Conservation (phyloP, 2,888 invertebrate species). For the Liopterus haemorrhoidalis region DNA sequence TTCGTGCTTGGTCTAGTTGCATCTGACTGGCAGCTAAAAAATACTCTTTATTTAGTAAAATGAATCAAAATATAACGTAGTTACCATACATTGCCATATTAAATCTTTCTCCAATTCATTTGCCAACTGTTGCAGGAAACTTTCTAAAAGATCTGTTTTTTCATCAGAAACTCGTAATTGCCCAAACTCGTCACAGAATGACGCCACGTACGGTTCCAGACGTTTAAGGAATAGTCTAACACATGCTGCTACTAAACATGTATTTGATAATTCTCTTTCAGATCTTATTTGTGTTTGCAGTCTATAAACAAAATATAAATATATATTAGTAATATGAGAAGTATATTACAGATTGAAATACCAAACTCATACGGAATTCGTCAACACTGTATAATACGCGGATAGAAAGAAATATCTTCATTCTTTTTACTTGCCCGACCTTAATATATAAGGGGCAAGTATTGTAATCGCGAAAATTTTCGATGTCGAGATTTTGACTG, state of each 20-base stretch:
- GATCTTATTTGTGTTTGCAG: slow-evolving; percentile 56
- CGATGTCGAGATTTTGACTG: too few species aligned
- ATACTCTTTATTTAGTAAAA: not conserved
- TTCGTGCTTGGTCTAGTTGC: slow-evolving; percentile 69
- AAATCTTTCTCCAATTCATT: slow-evolving; percentile 64
- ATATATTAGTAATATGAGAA: slow-evolving; percentile 14
- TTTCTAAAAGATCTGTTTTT: slow-evolving; percentile 81
- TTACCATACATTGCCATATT: slow-evolving; percentile 66
- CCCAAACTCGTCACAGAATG: slow-evolving; percentile 76
- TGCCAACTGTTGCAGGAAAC: slow-evolving; percentile 67
- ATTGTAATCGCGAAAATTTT: too few species aligned
- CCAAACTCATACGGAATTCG: too few species aligned
- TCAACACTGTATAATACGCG: too few species aligned
- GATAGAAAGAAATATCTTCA: too few species aligned
- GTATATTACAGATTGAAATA: too few species aligned
- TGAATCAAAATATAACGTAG: slow-evolving; percentile 25
- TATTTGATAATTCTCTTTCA: slow-evolving; percentile 66
- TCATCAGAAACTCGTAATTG: slow-evolving; percentile 79
- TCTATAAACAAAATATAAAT: slow-evolving; percentile 39
- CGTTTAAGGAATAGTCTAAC: slow-evolving; percentile 76
- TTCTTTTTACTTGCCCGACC: too few species aligned
- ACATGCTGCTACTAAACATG: slow-evolving; percentile 68
- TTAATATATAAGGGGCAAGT: too few species aligned
- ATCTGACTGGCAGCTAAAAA: slow-evolving; percentile 59
- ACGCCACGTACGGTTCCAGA: slow-evolving; percentile 63